Evolutionary conservation across 2,113 vertebrate genomes (phyloP).

Genomic region (Gobius niger): DNA sequence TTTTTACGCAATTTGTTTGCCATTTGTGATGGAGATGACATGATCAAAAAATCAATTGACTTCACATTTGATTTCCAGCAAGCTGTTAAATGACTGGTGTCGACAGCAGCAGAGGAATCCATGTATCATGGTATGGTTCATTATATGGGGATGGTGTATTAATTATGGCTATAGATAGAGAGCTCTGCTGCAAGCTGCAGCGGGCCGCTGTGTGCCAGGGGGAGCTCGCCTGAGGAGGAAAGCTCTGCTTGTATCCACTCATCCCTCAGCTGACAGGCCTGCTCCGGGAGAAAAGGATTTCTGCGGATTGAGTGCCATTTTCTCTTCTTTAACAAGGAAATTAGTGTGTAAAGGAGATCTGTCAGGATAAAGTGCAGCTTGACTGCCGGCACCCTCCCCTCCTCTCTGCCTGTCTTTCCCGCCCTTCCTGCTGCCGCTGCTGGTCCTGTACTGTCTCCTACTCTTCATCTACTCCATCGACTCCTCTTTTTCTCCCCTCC

Average conservation of each 20-base stretch:
- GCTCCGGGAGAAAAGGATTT: conserved; percentile 78
- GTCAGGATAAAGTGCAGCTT: conserved; percentile 81
- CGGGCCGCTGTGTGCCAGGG: conserved; percentile 68
- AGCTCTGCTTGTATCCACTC: conserved; percentile 73
- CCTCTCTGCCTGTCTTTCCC: conserved; percentile 55
- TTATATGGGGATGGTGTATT: conserved; percentile 71
- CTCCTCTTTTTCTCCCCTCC: conserved; percentile 16
- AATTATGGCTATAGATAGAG: conserved; percentile 70
- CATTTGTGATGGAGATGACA: conserved; percentile 67
- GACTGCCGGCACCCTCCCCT: conserved; percentile 58
- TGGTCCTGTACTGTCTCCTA: conserved; percentile 54
- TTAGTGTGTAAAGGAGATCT: conserved; percentile 84
- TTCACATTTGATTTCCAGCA: conserved; percentile 64
- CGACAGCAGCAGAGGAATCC: conserved; percentile 51
- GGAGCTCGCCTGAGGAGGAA: conserved; percentile 69
- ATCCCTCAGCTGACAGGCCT: conserved; percentile 76
- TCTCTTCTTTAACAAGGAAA: conserved; percentile 84
- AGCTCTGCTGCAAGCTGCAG: conserved; percentile 63
- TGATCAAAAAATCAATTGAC: conserved; percentile 70
- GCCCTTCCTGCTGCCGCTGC: conserved; percentile 55
- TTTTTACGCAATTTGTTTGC: conserved; percentile 63
- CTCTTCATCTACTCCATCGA: no score
- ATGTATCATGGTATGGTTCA: conserved; percentile 65
- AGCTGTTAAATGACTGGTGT: conserved; percentile 63
- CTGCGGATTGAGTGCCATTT: conserved; percentile 80